Evolutionary conservation across 2,113 vertebrate genomes (phyloP).

Genomic region (Meles meles): DNA sequence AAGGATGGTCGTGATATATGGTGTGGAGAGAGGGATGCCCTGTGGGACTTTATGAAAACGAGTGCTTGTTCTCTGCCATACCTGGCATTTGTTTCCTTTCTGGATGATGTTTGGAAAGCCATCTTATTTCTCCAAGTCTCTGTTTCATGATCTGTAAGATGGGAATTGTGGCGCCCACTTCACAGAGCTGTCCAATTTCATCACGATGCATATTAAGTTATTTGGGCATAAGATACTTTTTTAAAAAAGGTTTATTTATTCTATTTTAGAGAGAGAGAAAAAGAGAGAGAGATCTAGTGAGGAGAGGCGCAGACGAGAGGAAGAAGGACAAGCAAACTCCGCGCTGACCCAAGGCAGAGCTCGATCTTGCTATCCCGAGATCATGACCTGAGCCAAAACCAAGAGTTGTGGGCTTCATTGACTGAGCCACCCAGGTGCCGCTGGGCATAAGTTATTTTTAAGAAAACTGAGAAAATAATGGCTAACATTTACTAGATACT

Average conservation of each 20-base stretch:
- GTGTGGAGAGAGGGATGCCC: not conserved
- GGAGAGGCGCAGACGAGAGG: not conserved
- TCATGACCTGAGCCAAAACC: not conserved
- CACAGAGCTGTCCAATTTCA: not conserved
- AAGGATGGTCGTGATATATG: not conserved
- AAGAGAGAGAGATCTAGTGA: not conserved
- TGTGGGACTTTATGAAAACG: not conserved
- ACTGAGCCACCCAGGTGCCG: not conserved
- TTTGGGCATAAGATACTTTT: not conserved
- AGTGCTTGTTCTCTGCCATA: not conserved
- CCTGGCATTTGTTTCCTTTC: not conserved
- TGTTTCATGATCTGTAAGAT: not conserved
- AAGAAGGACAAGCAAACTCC: not conserved
- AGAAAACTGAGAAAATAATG: not conserved
- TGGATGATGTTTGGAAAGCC: not conserved
- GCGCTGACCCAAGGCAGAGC: not conserved
- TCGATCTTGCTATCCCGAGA: not conserved
- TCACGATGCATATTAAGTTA: not conserved
- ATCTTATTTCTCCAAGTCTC: not conserved
- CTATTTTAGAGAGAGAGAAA: not conserved
- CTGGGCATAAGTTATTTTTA: not conserved
- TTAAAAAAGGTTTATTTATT: not conserved
- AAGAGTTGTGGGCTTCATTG: accelerated
- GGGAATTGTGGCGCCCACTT: not conserved
- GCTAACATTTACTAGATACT: not conserved